Conservation (phyloP, 2,888 invertebrate species). For the Silvanus unidentatus region DNA sequence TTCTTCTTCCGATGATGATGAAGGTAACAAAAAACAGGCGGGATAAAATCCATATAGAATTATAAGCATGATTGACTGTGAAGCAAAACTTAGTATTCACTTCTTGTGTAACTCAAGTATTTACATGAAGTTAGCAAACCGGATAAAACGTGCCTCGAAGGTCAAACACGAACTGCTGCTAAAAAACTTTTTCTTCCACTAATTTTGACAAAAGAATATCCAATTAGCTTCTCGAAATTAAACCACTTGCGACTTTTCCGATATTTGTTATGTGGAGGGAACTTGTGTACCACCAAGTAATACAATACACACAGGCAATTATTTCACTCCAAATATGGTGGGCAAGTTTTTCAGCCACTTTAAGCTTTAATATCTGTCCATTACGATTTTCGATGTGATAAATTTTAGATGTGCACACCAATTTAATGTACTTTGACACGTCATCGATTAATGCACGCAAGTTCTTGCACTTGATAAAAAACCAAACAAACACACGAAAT, state of each 20-base stretch:
- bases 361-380: slow-evolving; percentile 11
- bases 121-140: slow-evolving; percentile 25
- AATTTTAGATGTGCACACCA: slow-evolving; percentile 13
- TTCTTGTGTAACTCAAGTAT: slow-evolving; percentile 20
- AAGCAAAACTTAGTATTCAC: slow-evolving; percentile 19
- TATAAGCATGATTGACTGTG: slow-evolving; percentile 16
- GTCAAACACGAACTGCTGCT: slow-evolving; percentile 22
- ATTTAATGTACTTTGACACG: slow-evolving; percentile 15
- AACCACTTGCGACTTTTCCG: slow-evolving; percentile 19
- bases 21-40: too few relatives aligned
- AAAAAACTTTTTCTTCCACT: slow-evolving; percentile 10
- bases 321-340: slow-evolving; percentile 18
- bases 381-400: slow-evolving; percentile 16
- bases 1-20: too few relatives aligned
- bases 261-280: background rate
- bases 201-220: slow-evolving; percentile 21
- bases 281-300: too few relatives aligned
- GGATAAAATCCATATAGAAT: slow-evolving; percentile 3
- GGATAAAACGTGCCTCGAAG: slow-evolving; percentile 23
- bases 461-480: slow-evolving; percentile 13
- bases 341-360: slow-evolving; percentile 17
- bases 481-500: background rate
- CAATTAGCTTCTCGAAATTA: slow-evolving; percentile 22
- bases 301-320: slow-evolving; percentile 15
- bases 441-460: slow-evolving; percentile 12